phyloP scores from a whole-genome alignment of 2,113 vertebrate genomes.

The Stigmatopora argus region DNA sequence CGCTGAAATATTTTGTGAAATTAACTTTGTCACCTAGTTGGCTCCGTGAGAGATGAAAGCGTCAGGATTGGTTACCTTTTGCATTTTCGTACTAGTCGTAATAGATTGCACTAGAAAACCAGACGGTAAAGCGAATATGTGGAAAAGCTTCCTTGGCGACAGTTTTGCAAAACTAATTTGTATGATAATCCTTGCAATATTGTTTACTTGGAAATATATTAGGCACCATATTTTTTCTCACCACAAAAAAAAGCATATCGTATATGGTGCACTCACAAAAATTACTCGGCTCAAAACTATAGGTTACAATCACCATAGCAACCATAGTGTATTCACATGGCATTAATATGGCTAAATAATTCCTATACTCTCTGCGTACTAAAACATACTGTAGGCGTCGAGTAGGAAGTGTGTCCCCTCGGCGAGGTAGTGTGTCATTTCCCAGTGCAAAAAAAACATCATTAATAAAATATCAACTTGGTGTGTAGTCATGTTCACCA shows the following conservation, averaged over 20 bases:
- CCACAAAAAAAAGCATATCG: background rate
- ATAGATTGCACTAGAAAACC: background rate
- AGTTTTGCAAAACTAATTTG: background rate
- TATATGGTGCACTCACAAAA: background rate
- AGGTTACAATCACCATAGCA: constrained; percentile 40
- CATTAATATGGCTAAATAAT: constrained; percentile 19
- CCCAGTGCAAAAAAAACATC: background rate
- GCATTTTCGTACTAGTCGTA: background rate
- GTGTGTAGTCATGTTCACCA: background rate
- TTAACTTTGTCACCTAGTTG: too few species aligned
- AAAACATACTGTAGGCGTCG: background rate
- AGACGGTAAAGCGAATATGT: background rate
- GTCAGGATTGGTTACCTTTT: background rate
- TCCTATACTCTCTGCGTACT: background rate
- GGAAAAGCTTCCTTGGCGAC: background rate
- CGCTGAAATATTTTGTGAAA: too few species aligned
- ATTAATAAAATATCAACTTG: background rate
- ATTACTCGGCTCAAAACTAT: constrained; percentile 14
- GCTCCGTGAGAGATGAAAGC: too few species aligned
- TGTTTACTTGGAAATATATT: background rate
- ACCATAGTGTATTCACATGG: constrained; percentile 26
- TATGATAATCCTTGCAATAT: constrained; percentile 11
- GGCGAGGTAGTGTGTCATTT: background rate
- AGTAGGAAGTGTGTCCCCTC: too few species aligned
- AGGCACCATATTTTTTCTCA: background rate